phyloP scores from a whole-genome alignment of 2,797 vertebrate genomes.

The Notoglanidium macrostoma region DNA sequence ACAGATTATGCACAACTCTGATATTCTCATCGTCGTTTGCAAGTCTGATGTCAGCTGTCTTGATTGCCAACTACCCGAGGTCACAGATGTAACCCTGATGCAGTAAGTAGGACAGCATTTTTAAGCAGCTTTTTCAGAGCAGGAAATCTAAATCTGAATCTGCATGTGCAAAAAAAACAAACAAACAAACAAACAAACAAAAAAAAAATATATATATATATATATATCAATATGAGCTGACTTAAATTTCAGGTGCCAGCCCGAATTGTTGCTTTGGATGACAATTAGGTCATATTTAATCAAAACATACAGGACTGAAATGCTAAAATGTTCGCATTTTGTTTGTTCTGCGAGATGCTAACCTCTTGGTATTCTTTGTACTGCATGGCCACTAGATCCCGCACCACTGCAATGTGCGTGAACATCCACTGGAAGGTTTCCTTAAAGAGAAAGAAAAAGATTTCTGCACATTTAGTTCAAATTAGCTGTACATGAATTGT shows the following conservation, averaged over 20 bases:
- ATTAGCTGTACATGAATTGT: neutral
- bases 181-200: too few relatives aligned
- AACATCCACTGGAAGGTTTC: conserved; percentile 99
- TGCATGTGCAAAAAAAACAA: neutral
- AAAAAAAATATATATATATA: too few relatives aligned
- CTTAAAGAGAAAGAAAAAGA: conserved; percentile 65
- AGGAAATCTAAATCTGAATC: neutral
- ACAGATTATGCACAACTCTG: neutral
- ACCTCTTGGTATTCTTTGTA: conserved; percentile 98
- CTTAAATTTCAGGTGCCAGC: neutral
- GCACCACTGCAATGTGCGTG: conserved; percentile 95
- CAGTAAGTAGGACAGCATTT: neutral
- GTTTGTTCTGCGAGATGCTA: conserved; percentile 46
- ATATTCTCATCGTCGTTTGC: neutral
- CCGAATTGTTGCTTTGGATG: neutral
- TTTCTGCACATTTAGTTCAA: neutral
- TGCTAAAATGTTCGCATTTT: too few relatives aligned
- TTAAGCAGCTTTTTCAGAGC: neutral
- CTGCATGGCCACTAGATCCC: conserved; percentile 94
- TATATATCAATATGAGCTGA: neutral
- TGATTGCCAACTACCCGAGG: neutral
- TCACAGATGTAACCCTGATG: neutral
- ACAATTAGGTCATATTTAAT: neutral
- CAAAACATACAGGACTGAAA: neutral
- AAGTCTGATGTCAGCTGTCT: neutral